A percentile compares a stretch with the other conserved stretches of the same genome.
These are phyloP conservation scores for Mechanitis mazaeus DNA, from an alignment of 2,888 invertebrate species.

Conservation along the genomic window DNA sequence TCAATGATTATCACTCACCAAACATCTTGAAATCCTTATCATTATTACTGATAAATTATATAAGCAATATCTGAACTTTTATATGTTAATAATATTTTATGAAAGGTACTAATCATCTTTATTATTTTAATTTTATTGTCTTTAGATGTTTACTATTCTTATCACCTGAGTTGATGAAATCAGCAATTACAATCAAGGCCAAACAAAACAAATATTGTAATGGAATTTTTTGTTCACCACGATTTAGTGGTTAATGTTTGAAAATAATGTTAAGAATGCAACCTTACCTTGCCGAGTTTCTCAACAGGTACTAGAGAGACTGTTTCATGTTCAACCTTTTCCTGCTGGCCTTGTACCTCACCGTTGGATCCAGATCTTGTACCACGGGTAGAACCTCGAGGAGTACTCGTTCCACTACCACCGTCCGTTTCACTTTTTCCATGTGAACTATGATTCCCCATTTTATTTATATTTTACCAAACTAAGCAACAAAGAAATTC, in stretches of 20 bases:
- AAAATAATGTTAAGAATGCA: conserved; percentile 32
- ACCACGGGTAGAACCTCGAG: conserved; percentile 67
- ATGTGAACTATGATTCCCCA: conserved; percentile 66
- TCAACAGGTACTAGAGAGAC: conserved; percentile 83
- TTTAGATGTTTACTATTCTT: conserved; percentile 16
- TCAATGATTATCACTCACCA: too few relatives aligned
- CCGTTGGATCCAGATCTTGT: conserved; percentile 78
- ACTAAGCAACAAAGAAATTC: conserved; percentile 11
- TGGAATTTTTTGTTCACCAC: conserved; percentile 1
- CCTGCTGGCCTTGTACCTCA: conserved; percentile 77
- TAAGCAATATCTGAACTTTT: too few relatives aligned
- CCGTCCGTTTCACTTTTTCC: conserved; percentile 51
- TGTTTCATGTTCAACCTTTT: conserved; percentile 68
- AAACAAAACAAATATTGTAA: conserved; percentile 28
- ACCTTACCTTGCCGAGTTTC: conserved; percentile 82
- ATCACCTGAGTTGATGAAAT: conserved; percentile 17
- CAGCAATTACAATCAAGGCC: conserved; percentile 26
- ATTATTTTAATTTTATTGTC: too few relatives aligned
- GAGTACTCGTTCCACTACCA: conserved; percentile 59
- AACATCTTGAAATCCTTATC: too few relatives aligned
- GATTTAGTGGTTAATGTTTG: background rate
- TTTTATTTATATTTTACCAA: conserved; percentile 29
- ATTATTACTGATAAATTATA: too few relatives aligned
- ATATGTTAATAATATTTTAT: too few relatives aligned
- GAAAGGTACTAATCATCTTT: too few relatives aligned